A percentile compares a stretch with the other conserved stretches of the same genome.
phyloP scores from a whole-genome alignment of 2,888 invertebrate genomes.

The Psylliodes chrysocephalus region DNA sequence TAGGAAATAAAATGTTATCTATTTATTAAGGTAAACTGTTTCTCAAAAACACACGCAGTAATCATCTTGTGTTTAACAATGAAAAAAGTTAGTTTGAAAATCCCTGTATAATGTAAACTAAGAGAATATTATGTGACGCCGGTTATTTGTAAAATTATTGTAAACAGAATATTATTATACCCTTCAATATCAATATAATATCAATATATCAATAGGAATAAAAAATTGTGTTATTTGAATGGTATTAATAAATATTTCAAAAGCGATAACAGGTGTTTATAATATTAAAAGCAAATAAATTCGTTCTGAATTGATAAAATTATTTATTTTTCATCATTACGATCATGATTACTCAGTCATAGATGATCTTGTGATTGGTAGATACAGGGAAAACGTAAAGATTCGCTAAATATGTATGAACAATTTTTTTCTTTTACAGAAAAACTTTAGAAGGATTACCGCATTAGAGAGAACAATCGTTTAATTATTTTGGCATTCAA shows the following conservation, averaged over 20 bases:
- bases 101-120: not conserved
- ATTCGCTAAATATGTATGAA: too few relatives aligned
- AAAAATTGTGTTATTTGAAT: conserved; percentile 53
- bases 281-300: conserved; percentile 55
- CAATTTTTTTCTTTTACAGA: too few relatives aligned
- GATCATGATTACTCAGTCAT: conserved; percentile 36
- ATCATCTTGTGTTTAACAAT: too few relatives aligned
- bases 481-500: too few relatives aligned
- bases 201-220: conserved; percentile 41
- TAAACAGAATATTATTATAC: conserved; percentile 27
- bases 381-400: not conserved
- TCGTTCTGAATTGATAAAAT: conserved; percentile 56
- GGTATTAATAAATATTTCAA: conserved; percentile 54
- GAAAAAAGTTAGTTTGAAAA: not conserved
- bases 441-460: too few relatives aligned
- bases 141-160: conserved; percentile 29
- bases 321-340: conserved; percentile 56
- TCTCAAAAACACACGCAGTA: too few relatives aligned
- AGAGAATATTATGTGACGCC: conserved; percentile 12
- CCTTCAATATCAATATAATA: conserved; percentile 35
- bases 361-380: conserved; percentile 23
- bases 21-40: too few relatives aligned
- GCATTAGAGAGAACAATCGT: too few relatives aligned
- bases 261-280: conserved; percentile 58
- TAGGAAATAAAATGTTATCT: too few relatives aligned